Evolutionary conservation across 2,797 vertebrate species (phyloP), one percentile per base, ranked within the genome.

Genomic region (Geranospiza caerulescens): DNA sequence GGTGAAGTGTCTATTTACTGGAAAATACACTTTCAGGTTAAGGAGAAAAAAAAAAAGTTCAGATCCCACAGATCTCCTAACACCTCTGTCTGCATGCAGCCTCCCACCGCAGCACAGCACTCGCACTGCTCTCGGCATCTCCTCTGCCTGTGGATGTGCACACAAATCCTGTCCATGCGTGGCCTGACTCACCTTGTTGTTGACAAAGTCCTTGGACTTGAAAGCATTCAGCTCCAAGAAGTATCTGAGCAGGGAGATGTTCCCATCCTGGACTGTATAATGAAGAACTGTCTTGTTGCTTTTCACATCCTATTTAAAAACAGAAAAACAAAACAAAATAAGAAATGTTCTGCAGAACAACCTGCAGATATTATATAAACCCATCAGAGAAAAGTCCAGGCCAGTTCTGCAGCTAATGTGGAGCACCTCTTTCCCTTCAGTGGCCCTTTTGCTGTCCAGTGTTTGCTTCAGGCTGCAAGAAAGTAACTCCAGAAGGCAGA

Each of bases 221-320:
- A 90, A 96, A 76, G 90, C 73, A 3, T 80, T 90, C 55, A 93
- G 78, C 90, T 98, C 90, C 91, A 97, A 90, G 89, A 97, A 96
- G 25, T 94, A 96, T 40, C 89, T 96, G 67, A 97, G 93, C 74
- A 96, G 63, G 20, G 70, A 80, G 67, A 96, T 3, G 4, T 96
- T 97, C 63, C 96, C 95, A 38, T 93, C 92, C 75, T 97, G 96
- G 4, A 96, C 91, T 6, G 96, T 75, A 19, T 90, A 95, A 80
- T 92, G 93, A 44, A 96, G 91, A 44, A 96, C 91, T 5, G 94
- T 97, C 81, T 96, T 97, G 75, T 89, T 97, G 93, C 97, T 96
- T 82, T 98, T 96, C 74, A 97, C 83, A 34, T 97, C 97, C 96
- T 93, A 15, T 68, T 71, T 68, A 71, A 59, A 62, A 75, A 74